Evolutionary conservation across 2,888 invertebrate genomes (phyloP).

Genomic region (Andricus curvator): DNA sequence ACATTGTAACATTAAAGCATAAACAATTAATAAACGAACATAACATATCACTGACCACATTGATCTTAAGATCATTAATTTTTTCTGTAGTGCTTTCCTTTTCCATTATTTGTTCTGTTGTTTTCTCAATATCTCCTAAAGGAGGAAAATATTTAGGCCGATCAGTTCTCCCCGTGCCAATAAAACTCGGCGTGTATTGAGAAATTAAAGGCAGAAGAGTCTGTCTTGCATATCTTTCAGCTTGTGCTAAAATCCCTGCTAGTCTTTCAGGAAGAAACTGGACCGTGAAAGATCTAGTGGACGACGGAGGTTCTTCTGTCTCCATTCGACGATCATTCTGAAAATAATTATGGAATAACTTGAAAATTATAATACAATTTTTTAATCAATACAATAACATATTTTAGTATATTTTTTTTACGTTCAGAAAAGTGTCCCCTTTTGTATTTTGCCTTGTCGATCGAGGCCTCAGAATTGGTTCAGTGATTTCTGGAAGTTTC

Average conservation of each 20-base stretch:
- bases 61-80: slow-evolving; percentile 46
- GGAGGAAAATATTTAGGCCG: slow-evolving; percentile 84
- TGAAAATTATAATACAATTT: neutral
- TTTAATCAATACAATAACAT: neutral
- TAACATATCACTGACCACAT: neutral
- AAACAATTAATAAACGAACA: no score
- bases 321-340: slow-evolving; percentile 67
- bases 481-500: slow-evolving; percentile 81
- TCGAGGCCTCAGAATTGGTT: slow-evolving; percentile 82
- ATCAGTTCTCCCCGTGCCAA: slow-evolving; percentile 75
- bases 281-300: slow-evolving; percentile 81
- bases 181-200: slow-evolving; percentile 87
- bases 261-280: slow-evolving; percentile 89
- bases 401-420: neutral
- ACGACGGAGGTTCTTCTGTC: slow-evolving; percentile 68
- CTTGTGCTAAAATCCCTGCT: slow-evolving; percentile 89
- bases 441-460: slow-evolving; percentile 73
- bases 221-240: slow-evolving; percentile 89
- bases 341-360: slow-evolving; percentile 24
- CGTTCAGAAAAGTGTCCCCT: slow-evolving; percentile 60
- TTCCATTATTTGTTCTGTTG: slow-evolving; percentile 6
- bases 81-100: slow-evolving; percentile 38
- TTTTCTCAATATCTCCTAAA: slow-evolving; percentile 67
- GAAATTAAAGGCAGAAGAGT: slow-evolving; percentile 88
- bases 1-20: neutral